These are phyloP conservation scores for Erebia ligea DNA, from an alignment of 2,888 invertebrate genomes.

Conservation along the genomic window DNA sequence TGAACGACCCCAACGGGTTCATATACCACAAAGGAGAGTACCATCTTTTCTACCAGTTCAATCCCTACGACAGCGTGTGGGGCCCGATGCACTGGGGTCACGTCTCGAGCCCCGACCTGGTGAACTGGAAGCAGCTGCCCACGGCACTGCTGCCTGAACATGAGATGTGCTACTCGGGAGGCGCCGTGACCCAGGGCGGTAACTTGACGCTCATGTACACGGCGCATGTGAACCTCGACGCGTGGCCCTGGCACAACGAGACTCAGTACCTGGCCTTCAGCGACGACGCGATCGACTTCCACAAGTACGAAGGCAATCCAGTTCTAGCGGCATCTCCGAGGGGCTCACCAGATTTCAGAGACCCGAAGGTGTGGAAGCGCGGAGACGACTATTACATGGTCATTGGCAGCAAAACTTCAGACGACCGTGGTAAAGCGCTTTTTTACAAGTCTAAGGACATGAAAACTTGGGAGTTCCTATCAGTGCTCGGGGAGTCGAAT, in stretches of 20 bases:
- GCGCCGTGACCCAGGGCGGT: conserved; percentile 68
- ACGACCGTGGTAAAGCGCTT: conserved; percentile 64
- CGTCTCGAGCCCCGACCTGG: conserved; percentile 68
- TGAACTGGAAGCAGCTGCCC: conserved; percentile 75
- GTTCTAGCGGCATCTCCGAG: conserved; percentile 64
- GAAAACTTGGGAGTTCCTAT: conserved; percentile 66
- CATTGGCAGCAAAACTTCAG: conserved; percentile 66
- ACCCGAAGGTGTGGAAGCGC: conserved; percentile 76
- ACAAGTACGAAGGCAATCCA: conserved; percentile 71
- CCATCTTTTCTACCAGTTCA: conserved; percentile 81
- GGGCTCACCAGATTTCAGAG: conserved; percentile 73
- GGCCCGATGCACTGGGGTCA: conserved; percentile 84
- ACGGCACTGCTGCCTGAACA: conserved; percentile 75
- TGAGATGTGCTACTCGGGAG: conserved; percentile 76
- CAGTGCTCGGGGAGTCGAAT: conserved; percentile 64
- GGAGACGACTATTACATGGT: conserved; percentile 71
- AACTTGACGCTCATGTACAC: conserved; percentile 70
- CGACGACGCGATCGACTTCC: conserved; percentile 67
- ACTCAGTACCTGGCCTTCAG: conserved; percentile 71
- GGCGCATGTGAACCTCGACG: conserved; percentile 52
- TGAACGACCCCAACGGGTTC: conserved; percentile 84
- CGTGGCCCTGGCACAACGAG: conserved; percentile 60
- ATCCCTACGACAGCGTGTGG: conserved; percentile 73
- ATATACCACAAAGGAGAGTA: conserved; percentile 76
- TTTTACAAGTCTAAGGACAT: conserved; percentile 71